Evolutionary conservation across 2,888 invertebrate species (phyloP), one percentile per base, ranked within the genome.

Genomic region (Furcula furcula): DNA sequence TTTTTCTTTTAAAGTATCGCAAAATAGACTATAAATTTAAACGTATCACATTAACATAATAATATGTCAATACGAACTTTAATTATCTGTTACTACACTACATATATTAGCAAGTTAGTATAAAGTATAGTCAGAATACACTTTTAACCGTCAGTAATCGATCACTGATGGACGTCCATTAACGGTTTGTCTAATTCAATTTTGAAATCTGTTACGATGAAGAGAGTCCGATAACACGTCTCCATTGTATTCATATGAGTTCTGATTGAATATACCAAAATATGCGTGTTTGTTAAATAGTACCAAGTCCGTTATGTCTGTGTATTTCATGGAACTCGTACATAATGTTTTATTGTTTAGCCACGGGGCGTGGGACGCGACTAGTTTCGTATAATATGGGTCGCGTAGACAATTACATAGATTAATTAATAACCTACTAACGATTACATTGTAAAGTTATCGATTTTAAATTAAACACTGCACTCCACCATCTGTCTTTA

Each of bases 221-320:
- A 61, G 42, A 55, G 44, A 55, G 42, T 40, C 43, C 32, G 65
- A 72, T 73, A 74, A 66, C 54, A 45, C 52, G 70, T 71, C 64
- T 65, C 65, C 57, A 79, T 80, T 80, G 77, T 81, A 79, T 81
- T 75, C 73, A 73, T 74, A 75, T 74, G 61, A 71, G 65, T 59
- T 56, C 52, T 65, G 66, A 77, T 72, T 62, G 67, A 68, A 57
- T 62, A 53, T 65, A 55, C 55, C 54, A 52, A 64, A 59, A 51
- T 60, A 62, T 59, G 52, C 59, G 47, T 39, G 52, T 55, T 66
- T 50, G 61, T 57, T 65, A 60, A 62, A 65, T 59, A 51, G 47
- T 54, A 53, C 46, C 39, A 54, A 58, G 42, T 57, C 68, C 63
- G 66, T 65, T 72, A 64, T 49, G 42, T 54, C 46, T 62, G 52